Evolutionary conservation across 1,140 invertebrate genomes (phyloP).

Genomic region (Calephelis virginiensis): DNA sequence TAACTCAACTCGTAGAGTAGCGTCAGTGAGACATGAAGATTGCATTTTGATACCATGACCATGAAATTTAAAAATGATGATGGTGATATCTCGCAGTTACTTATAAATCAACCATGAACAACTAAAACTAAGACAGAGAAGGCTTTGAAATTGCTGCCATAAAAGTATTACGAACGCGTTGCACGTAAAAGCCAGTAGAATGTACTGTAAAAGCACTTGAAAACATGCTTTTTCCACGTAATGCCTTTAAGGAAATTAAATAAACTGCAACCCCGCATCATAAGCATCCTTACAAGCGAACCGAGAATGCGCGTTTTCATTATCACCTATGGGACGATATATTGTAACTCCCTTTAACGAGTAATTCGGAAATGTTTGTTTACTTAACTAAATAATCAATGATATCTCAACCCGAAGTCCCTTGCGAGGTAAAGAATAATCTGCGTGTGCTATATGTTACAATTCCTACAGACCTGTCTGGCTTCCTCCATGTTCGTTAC

Average conservation of each 20-base stretch:
- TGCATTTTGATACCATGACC: too few species aligned
- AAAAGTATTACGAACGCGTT: conserved; percentile 11
- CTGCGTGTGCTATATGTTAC: too few species aligned
- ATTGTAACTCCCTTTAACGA: background rate
- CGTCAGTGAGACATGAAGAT: too few species aligned
- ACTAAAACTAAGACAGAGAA: conserved; percentile 3
- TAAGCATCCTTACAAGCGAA: conserved; percentile 59
- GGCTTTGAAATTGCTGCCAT: conserved; percentile 12
- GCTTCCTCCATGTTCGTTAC: too few species aligned
- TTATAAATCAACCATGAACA: background rate
- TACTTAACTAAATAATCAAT: too few species aligned
- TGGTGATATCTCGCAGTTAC: too few species aligned
- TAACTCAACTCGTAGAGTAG: too few species aligned
- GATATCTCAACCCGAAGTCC: too few species aligned
- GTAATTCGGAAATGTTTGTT: too few species aligned
- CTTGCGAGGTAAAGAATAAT: too few species aligned
- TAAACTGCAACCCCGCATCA: conserved; percentile 72
- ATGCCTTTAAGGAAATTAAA: conserved; percentile 75
- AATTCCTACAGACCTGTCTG: too few species aligned
- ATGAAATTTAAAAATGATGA: too few species aligned
- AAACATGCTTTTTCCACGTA: conserved; percentile 70
- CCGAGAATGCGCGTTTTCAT: conserved; percentile 20
- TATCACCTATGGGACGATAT: conserved; percentile 24
- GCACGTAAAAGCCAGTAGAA: conserved; percentile 18
- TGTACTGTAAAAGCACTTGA: conserved; percentile 40